These are phyloP conservation scores for Etheostoma perlongum DNA, from an alignment of 2,797 vertebrate species.

Conservation along the genomic window DNA sequence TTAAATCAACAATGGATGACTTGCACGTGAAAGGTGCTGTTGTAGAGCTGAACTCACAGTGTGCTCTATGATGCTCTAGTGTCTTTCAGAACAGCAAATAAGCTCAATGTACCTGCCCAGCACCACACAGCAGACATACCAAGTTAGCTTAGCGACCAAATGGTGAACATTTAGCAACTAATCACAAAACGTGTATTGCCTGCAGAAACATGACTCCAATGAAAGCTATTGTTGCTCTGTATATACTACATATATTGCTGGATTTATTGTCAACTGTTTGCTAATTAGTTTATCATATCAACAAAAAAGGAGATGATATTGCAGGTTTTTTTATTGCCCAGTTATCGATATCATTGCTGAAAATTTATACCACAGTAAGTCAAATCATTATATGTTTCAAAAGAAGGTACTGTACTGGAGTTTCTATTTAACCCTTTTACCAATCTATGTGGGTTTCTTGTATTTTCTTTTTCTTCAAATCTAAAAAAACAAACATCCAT, in stretches of 20 bases:
- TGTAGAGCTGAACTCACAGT: not conserved
- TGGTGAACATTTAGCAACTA: not conserved
- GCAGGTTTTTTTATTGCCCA: not conserved
- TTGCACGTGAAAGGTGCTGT: not conserved
- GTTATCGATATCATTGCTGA: not conserved
- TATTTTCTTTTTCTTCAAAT: not conserved
- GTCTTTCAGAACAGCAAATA: constrained; percentile 7
- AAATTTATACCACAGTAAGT: not conserved
- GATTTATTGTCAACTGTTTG: not conserved
- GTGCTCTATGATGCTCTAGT: not conserved
- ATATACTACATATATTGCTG: not conserved
- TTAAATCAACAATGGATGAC: not conserved
- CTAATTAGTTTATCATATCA: not conserved
- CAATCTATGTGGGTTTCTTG: not conserved
- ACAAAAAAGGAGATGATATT: not conserved
- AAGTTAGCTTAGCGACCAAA: not conserved
- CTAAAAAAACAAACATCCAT: constrained; percentile 1
- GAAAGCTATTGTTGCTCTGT: not conserved
- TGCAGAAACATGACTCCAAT: not conserved
- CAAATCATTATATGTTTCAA: constrained; percentile 3
- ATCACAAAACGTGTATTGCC: not conserved
- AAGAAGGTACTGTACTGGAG: not conserved
- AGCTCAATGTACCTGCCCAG: not conserved
- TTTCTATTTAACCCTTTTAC: not conserved
- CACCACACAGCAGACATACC: not conserved